A percentile compares a stretch with the other conserved stretches of the same genome.
Conservation (phyloP, 2,113 vertebrate genomes). For the Pangasianodon gigas region DNA sequence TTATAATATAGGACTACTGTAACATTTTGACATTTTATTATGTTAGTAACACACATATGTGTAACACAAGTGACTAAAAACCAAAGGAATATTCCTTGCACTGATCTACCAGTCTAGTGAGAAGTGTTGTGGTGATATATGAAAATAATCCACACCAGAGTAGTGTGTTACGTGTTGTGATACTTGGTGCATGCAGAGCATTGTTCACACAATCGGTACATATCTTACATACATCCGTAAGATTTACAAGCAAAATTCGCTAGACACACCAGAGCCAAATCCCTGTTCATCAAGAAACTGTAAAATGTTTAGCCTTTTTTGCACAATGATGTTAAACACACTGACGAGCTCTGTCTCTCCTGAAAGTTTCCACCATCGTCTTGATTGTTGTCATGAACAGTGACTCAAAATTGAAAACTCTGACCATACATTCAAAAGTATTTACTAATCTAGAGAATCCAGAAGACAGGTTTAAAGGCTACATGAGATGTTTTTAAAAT, state of each 20-base stretch:
- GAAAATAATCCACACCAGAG: too few relatives aligned
- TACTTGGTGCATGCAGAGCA: too few relatives aligned
- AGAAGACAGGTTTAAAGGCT: not conserved
- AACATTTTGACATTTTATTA: not conserved
- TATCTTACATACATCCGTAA: not conserved
- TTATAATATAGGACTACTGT: too few relatives aligned
- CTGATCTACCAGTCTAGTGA: not conserved
- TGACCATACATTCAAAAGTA: not conserved
- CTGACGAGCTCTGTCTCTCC: too few relatives aligned
- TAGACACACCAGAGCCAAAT: not conserved
- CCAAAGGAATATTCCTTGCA: not conserved
- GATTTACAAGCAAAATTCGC: not conserved
- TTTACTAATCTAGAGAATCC: not conserved
- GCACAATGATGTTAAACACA: not conserved
- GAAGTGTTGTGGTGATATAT: too few relatives aligned
- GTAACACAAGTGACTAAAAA: not conserved
- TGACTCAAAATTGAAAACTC: not conserved
- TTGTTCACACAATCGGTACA: too few relatives aligned
- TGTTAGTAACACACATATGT: not conserved
- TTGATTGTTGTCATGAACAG: not conserved
- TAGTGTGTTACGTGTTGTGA: not conserved
- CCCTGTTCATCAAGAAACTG: not conserved
- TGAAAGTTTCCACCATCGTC: not conserved
- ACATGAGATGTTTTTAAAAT: too few relatives aligned
- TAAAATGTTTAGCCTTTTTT: not conserved